Evolutionary conservation across 2,888 invertebrate species (phyloP).

Genomic region (Serripes groenlandicus): DNA sequence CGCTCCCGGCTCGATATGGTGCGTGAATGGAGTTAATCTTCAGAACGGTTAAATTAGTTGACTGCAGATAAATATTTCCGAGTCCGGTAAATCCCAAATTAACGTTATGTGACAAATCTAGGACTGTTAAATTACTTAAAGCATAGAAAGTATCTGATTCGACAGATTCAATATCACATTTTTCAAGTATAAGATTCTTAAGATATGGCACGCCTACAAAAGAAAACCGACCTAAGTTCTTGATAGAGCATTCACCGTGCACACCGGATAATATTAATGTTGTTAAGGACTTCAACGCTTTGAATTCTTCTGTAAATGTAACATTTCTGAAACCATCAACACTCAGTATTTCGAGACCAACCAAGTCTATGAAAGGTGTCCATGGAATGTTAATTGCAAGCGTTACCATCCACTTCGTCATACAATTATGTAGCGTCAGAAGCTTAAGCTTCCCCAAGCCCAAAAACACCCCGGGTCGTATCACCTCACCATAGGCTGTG

Average conservation of each 20-base stretch:
- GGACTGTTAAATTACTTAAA: slow-evolving; percentile 14
- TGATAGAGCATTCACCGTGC: slow-evolving; percentile 31
- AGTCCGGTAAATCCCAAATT: slow-evolving; percentile 29
- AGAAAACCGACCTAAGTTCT: slow-evolving; percentile 8
- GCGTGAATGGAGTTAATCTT: slow-evolving; percentile 49
- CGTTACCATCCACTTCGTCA: not conserved
- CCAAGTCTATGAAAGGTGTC: slow-evolving; percentile 22
- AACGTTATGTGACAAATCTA: slow-evolving; percentile 52
- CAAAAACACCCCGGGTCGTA: slow-evolving; percentile 42
- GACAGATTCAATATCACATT: slow-evolving; percentile 39
- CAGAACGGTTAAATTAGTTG: slow-evolving; percentile 36
- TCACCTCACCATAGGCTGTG: slow-evolving; percentile 4
- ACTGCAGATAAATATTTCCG: slow-evolving; percentile 26
- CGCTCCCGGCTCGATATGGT: slow-evolving; percentile 45
- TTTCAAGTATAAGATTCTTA: slow-evolving; percentile 24
- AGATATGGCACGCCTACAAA: slow-evolving; percentile 43
- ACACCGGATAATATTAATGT: slow-evolving; percentile 33
- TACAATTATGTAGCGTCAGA: slow-evolving; percentile 33
- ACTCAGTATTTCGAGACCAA: slow-evolving; percentile 21
- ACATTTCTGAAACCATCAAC: slow-evolving; percentile 43
- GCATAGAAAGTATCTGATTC: slow-evolving; percentile 40
- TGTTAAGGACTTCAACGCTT: slow-evolving; percentile 23
- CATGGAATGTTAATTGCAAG: not conserved
- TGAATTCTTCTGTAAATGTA: slow-evolving; percentile 37
- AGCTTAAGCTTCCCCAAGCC: slow-evolving; percentile 26